Percentiles rank a stretch among this genome's conserved stretches.
phyloP scores from a whole-genome alignment of 1,140 invertebrate genomes.

The Batillaria attramentaria region DNA sequence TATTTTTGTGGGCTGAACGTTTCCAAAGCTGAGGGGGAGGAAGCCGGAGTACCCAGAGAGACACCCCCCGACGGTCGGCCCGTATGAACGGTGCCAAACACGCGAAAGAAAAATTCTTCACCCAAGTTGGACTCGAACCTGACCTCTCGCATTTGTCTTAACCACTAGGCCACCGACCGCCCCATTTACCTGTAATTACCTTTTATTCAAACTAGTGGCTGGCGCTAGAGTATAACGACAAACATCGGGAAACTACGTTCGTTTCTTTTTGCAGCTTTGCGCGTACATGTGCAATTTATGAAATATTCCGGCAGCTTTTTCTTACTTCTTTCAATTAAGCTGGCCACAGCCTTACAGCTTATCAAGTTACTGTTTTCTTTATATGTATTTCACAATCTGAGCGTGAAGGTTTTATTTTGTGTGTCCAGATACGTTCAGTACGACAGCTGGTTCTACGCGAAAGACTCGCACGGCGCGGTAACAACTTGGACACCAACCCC shows the following conservation, averaged over 20 bases:
- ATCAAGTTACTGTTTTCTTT: background rate
- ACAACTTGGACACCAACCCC: constrained; percentile 28
- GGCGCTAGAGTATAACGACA: too few species aligned
- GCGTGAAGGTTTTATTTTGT: background rate
- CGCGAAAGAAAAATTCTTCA: too few species aligned
- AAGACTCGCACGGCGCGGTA: constrained; percentile 24
- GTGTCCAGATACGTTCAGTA: constrained; percentile 31
- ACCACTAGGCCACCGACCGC: too few species aligned
- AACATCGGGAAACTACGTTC: background rate
- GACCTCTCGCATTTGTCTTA: too few species aligned
- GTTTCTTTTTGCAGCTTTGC: background rate
- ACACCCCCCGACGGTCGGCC: too few species aligned
- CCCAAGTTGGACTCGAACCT: too few species aligned
- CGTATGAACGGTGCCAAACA: too few species aligned
- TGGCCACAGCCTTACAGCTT: background rate
- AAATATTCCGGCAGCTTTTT: background rate
- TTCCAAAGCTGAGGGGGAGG: too few species aligned
- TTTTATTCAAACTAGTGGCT: too few species aligned
- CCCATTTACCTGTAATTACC: background rate
- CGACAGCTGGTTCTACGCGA: constrained; percentile 39
- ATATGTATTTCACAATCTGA: background rate
- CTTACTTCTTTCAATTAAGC: background rate
- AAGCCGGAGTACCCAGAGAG: too few species aligned
- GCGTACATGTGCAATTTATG: background rate
- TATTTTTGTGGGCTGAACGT: too few species aligned